phyloP scores from a whole-genome alignment of 2,888 invertebrate species.

The Chydorus sphaericus region DNA sequence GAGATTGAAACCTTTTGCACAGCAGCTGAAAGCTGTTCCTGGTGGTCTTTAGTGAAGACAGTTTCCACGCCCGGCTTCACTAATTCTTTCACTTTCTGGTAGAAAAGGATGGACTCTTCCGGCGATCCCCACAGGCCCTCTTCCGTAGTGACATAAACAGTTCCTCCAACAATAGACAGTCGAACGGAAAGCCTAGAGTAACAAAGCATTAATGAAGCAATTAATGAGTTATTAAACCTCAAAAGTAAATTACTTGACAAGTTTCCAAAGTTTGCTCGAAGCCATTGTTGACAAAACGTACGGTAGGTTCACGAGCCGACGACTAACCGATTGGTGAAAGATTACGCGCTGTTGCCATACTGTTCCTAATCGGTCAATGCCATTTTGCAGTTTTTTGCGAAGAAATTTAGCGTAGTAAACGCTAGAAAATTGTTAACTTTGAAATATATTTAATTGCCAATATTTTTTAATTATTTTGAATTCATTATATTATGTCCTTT shows the following conservation, averaged over 20 bases:
- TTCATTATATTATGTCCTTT: too few species aligned
- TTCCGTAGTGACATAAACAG: neutral
- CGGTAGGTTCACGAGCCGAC: too few species aligned
- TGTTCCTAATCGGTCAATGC: too few species aligned
- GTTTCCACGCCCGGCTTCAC: neutral
- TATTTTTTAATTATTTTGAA: too few species aligned
- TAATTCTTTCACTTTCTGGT: neutral
- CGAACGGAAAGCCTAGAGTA: neutral
- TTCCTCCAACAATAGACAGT: neutral
- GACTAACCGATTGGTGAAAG: too few species aligned
- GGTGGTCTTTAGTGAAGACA: neutral
- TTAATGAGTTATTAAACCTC: neutral
- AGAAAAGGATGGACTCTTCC: constrained; percentile 5
- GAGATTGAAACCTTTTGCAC: neutral
- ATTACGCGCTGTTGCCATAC: too few species aligned
- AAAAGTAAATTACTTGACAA: neutral
- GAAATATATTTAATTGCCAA: too few species aligned
- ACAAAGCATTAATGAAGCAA: neutral
- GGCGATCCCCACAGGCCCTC: constrained; percentile 7
- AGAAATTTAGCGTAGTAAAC: too few species aligned
- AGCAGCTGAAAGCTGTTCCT: neutral
- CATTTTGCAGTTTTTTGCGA: too few species aligned
- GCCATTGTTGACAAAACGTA: constrained; percentile 2
- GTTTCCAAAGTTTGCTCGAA: neutral
- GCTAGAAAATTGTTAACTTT: too few species aligned